Conservation (phyloP, 2,797 vertebrate genomes). For the Denticeps clupeoides region DNA sequence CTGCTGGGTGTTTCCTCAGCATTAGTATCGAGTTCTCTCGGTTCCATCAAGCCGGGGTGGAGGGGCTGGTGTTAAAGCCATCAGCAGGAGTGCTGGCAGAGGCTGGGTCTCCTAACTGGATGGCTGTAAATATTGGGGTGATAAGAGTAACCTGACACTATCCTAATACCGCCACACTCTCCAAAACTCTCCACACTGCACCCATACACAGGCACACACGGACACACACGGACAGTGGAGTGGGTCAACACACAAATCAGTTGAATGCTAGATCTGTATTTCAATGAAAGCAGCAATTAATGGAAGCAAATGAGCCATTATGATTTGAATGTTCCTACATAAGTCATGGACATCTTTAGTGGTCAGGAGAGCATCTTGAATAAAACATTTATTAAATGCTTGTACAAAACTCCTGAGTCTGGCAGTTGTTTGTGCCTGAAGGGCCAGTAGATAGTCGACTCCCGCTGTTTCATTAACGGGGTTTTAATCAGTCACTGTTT, state of each 20-base stretch:
- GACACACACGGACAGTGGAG: not conserved
- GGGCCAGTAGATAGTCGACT: too few species aligned
- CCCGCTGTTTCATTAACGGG: too few species aligned
- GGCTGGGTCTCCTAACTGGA: slow-evolving; percentile 9
- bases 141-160: slow-evolving; percentile 8
- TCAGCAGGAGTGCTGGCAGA: slow-evolving; percentile 16
- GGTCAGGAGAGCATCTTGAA: too few species aligned
- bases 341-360: too few species aligned
- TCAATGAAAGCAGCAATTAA: too few species aligned
- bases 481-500: too few species aligned
- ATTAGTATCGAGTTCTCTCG: not conserved
- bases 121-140: slow-evolving; percentile 16
- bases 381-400: too few species aligned
- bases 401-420: too few species aligned
- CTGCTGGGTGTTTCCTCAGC: slow-evolving; percentile 15
- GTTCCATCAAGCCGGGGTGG: too few species aligned
- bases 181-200: not conserved
- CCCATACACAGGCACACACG: not conserved
- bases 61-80: slow-evolving; percentile 23
- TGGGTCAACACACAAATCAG: not conserved
- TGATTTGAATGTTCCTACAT: too few species aligned
- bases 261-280: not conserved
- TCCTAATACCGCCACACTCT: not conserved
- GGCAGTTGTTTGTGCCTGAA: too few species aligned
- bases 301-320: too few species aligned